Base-by-base conservation (phyloP, 2,888 invertebrate genomes). In the Scaptomyza tumidula region DNA sequence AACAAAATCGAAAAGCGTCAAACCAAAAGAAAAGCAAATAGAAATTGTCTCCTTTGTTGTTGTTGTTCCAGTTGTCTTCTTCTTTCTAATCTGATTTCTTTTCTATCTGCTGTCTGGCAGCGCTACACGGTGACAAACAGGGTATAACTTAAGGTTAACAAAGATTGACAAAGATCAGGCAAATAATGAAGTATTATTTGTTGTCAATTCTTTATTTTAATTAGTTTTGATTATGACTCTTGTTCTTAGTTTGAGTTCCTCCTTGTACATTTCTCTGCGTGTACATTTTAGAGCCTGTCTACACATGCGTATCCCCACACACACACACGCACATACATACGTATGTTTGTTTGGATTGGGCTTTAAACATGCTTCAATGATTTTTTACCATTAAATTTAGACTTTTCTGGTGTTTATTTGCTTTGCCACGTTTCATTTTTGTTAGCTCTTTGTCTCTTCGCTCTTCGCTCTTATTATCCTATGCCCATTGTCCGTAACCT, bases 361-460 rank as follows among this genome's bases (percentile, higher is more conserved):
- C 48, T 58, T 78, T 64, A 68, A 69, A 69, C 75, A 88, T 80
- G 84, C 84, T 73, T 74, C 78, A 86, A 88, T 86, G 67, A 83
- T 70, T 80, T 78, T 83, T 80, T 72, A 80, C 70, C 80, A 83
- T 88, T 80, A 86, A 84, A 83, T 88, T 84, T 80, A 69, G 86
- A 83, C 86, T 83, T 87, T 73, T 73, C 78, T 80, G 85, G 80
- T 84, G 88, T 88, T 86, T 88, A 86, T 88, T 83, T 86, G 75
- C 71, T 77, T 86, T 87, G 70, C 79, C 80, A 79, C 88, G 88
- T 86, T 80, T 76, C 68, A 61, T 67, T 71, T 71, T 65, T 65
- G 37, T 70, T 67, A n/a, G 49, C 73, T 72, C 82, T 78, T 80
- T 81, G 75, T 84, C 65, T 81, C 33, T 29, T 29, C 27, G 5